Conservation (phyloP, 2,888 invertebrate genomes). For the Philopedon plagiatum region DNA sequence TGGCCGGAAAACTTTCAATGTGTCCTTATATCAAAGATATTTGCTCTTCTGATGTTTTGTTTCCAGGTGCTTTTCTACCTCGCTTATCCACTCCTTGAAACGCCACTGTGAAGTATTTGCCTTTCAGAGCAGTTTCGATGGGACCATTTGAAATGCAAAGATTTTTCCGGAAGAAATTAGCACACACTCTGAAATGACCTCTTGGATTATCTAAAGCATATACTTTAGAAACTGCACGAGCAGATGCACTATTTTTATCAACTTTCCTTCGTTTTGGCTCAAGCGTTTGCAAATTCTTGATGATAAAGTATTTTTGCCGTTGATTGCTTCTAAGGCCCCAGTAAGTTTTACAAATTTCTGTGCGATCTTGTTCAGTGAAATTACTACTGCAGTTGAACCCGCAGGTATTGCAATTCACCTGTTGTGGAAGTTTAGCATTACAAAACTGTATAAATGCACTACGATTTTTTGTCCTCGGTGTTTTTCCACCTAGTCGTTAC, state of each 20-base stretch:
- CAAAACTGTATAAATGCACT: no score
- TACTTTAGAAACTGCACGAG: not conserved
- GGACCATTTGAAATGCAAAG: not conserved
- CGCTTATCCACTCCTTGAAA: not conserved
- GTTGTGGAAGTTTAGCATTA: not conserved
- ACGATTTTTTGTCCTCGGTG: no score
- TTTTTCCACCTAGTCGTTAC: no score
- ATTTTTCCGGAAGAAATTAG: not conserved
- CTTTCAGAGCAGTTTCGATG: not conserved
- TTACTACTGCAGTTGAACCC: not conserved
- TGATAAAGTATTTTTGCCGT: not conserved
- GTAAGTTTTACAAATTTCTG: not conserved
- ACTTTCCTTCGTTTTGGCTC: not conserved
- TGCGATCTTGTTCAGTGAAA: not conserved
- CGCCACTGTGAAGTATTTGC: not conserved
- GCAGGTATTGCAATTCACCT: not conserved
- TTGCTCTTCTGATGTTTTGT: conserved; percentile 13
- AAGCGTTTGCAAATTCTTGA: not conserved
- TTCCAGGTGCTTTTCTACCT: conserved; percentile 9
- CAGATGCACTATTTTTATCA: not conserved
- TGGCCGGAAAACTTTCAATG: conserved; percentile 30
- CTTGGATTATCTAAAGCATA: no score
- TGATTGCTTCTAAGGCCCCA: not conserved
- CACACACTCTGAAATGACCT: conserved; percentile 4
- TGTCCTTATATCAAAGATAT: conserved; percentile 20